Base-by-base conservation (phyloP, 1,140 invertebrate species). In the Zophobas morio region DNA sequence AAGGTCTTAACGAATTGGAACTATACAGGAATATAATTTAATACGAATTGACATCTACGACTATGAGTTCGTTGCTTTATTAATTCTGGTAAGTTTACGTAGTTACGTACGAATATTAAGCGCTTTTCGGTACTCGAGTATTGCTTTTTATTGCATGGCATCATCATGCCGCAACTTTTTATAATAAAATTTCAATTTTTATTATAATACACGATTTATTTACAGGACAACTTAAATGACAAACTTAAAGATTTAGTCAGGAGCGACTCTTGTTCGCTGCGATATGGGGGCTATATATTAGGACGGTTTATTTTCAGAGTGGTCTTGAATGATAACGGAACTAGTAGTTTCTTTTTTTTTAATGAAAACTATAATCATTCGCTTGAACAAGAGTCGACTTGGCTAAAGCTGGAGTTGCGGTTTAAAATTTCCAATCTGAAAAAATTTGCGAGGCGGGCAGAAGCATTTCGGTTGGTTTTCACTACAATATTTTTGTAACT, bases 101-200 rank as follows among this genome's bases (percentile, higher is more conserved):
- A 79, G 76, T 79, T 79, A 79, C 78, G 78, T 79, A 79, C 74
- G 78, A 76, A 53, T 79, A 79, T 79, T 76, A 79, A 79, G 78
- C 78, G 78, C 72, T 79, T 79, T 79, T 76, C 56, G 63, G 75
- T 79, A 79, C 73, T 79, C 57, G 56, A 71, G 60, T 79, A 79
- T 79, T 79, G 74, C 78, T 79, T 72, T 72, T 76, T 79, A 79
- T 79, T 79, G 78, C 78, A 66, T 42, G 70, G 73, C 77, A 20
- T 20, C 71, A 4, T 70, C 51, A 20, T 20, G 71, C 71, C 49
- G 71, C 71, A 73, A 73, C 56, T n/a, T 54, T 73, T 73, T 56
- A 37, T 71, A 49, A 36, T 20, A 49, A 49, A 40, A 8, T 71
- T 71, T 72, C 20, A 72, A 0, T 40, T 32, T 66, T 42, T n/a